phyloP scores from a whole-genome alignment of 2,113 vertebrate species.

The Lucifuga dentata region DNA sequence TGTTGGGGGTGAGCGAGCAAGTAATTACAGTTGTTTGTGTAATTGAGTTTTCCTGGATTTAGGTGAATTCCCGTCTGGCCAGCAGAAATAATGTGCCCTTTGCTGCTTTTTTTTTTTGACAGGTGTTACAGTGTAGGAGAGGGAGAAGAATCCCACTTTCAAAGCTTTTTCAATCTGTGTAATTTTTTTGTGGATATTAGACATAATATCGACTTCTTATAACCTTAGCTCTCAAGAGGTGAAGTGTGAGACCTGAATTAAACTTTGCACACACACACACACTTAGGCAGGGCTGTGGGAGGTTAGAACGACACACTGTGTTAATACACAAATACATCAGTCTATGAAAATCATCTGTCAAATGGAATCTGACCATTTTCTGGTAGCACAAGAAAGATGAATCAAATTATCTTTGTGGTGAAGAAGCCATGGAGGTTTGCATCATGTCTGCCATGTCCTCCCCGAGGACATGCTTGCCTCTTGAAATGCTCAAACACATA shows the following conservation, averaged over 20 bases:
- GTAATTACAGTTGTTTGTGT: conserved; percentile 44
- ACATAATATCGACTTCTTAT: conserved; percentile 27
- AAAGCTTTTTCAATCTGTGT: neutral
- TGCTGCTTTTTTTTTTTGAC: neutral
- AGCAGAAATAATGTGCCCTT: conserved; percentile 9
- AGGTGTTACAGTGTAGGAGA: neutral
- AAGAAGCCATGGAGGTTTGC: conserved; percentile 70
- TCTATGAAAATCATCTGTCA: conserved; percentile 52
- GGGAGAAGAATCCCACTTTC: neutral
- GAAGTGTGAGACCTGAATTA: conserved; percentile 6
- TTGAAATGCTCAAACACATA: conserved; percentile 36
- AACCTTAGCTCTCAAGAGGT: conserved; percentile 7
- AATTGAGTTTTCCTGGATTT: conserved; percentile 26
- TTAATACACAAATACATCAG: conserved; percentile 34
- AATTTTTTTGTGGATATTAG: conserved; percentile 20
- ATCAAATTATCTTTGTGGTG: conserved; percentile 62
- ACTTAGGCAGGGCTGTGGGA: conserved; percentile 8
- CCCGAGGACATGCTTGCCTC: conserved; percentile 56
- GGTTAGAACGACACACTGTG: no score
- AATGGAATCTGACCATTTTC: conserved; percentile 32
- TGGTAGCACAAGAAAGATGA: conserved; percentile 45
- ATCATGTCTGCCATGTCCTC: conserved; percentile 71
- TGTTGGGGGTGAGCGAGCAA: conserved; percentile 10
- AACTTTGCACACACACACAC: neutral
- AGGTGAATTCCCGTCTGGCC: conserved; percentile 45